These are phyloP conservation scores for Semnornis frantzii DNA, from an alignment of 2,113 vertebrate genomes.

Conservation along the genomic window DNA sequence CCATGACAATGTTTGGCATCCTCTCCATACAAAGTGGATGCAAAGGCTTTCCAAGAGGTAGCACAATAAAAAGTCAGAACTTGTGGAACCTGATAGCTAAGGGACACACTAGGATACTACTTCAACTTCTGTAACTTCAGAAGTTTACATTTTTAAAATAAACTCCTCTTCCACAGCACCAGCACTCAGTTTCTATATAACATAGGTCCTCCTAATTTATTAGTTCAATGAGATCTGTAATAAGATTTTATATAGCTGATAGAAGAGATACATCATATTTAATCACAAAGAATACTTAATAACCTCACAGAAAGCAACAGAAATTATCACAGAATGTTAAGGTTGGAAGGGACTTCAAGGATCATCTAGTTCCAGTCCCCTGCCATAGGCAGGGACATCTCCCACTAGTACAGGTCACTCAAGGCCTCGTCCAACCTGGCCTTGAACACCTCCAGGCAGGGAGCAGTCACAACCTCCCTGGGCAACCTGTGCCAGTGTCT, in stretches of 20 bases:
- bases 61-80: neutral
- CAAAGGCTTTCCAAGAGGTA: neutral
- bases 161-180: neutral
- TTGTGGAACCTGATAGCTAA: neutral
- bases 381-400: too few species aligned
- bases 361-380: too few species aligned
- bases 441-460: too few species aligned
- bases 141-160: neutral
- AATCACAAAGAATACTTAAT: neutral
- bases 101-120: neutral
- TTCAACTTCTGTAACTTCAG: neutral
- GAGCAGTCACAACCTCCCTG: too few species aligned
- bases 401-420: too few species aligned
- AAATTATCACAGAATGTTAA: neutral
- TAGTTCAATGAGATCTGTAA: neutral
- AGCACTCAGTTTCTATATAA: neutral
- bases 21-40: neutral
- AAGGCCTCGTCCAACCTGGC: too few species aligned
- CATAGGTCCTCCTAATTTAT: neutral
- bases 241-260: neutral
- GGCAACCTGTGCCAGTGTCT: too few species aligned
- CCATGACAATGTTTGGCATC: neutral
- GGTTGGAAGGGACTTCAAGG: too few species aligned
- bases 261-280: neutral
- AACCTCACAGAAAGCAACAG: neutral